These are phyloP conservation scores for Peromyscus polionotus DNA, from an alignment of 2,113 vertebrate genomes.

Conservation along the genomic window DNA sequence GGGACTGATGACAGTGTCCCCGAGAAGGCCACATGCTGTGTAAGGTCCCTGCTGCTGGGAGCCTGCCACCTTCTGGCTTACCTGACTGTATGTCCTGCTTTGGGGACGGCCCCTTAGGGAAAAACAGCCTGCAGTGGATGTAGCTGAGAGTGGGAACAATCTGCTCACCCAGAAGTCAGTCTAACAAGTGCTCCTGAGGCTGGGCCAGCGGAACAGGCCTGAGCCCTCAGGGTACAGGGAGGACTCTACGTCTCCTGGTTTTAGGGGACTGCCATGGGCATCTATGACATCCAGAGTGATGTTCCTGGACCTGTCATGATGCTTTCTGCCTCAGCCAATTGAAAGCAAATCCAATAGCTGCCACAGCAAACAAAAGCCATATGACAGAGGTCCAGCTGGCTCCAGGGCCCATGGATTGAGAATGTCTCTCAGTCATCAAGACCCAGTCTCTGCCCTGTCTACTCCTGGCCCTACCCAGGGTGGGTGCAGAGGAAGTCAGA, in stretches of 20 bases:
- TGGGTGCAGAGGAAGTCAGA: too few species aligned
- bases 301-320: not conserved
- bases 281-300: fast-evolving
- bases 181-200: not conserved
- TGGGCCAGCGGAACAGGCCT: not conserved
- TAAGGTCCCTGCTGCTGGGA: fast-evolving
- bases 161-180: too few species aligned
- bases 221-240: fast-evolving
- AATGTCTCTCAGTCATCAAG: not conserved
- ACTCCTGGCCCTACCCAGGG: not conserved
- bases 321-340: too few species aligned
- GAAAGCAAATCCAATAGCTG: fast-evolving
- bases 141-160: not conserved
- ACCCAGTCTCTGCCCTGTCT: not conserved
- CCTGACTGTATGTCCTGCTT: not conserved
- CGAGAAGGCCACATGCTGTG: fast-evolving
- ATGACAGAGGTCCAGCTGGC: not conserved
- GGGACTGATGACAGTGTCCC: not conserved
- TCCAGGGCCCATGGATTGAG: not conserved
- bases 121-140: not conserved
- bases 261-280: fast-evolving
- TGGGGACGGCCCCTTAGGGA: not conserved
- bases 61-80: not conserved
- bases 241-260: not conserved
- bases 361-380: not conserved